Evolutionary conservation across 2,113 vertebrate species (phyloP), one percentile per base, ranked within the genome.

Genomic region (Centropus unirufus): DNA sequence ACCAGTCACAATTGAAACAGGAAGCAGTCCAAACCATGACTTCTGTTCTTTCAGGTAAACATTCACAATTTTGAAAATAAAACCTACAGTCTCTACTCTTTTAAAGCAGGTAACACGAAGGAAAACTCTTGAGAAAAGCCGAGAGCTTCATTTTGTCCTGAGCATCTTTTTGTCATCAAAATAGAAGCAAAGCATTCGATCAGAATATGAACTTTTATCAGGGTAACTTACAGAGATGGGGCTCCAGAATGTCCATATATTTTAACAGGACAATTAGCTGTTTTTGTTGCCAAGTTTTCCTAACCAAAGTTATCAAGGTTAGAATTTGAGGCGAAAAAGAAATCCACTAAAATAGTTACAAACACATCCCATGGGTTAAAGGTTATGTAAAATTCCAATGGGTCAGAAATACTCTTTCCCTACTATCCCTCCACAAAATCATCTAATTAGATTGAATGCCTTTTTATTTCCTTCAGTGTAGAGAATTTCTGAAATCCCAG

Each of bases 401-500:
- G 54, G 72, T 84, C 93, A 75, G 80, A 40, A 85, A 84, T n/a
- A 78, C 36, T 59, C 68, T 36, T 92, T 68, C 52, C 61, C 29
- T 58, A 24, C 44, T 69, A 16, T 34, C 77, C n/a, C 77, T 80
- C 47, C 67, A 49, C 69, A 73, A 87, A 72, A 67, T 15, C 22
- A 24, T 77, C 95, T 96, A 95, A 96, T 97, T 96, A 97, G 93
- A 96, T 54, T 26, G 89, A 93, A 86, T 40, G 52, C 74, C 91
- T 97, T 96, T 91, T 95, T 68, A 82, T 95, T 93, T 92, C 74
- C 27, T 67, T 93, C 70, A 49, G 92, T 39, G 81, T 88, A 89
- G 94, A 94, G 96, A 96, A 80, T 94, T 76, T 73, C 42, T 61
- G 55, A 97, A 97, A 94, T 97, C 97, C 97, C 97, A 80, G 47